phyloP scores from a whole-genome alignment of 2,888 invertebrate species.

The Epirrhoe alternata region DNA sequence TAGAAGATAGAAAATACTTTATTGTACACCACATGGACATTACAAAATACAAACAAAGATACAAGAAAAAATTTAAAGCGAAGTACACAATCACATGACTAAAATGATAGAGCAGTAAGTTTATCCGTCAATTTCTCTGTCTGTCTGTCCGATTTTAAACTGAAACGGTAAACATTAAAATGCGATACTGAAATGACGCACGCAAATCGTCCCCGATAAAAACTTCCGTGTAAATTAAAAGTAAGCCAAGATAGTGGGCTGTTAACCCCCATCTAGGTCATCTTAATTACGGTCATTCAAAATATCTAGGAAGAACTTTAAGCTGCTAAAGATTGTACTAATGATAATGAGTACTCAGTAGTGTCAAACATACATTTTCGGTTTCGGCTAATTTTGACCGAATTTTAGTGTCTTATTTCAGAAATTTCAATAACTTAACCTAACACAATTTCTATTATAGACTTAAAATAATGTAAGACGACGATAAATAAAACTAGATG shows the following conservation, averaged over 20 bases:
- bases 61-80: no score
- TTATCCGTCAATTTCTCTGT: background rate
- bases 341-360: background rate
- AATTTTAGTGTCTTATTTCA: background rate
- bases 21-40: no score
- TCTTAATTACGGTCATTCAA: constrained; percentile 13
- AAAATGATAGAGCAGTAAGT: background rate
- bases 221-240: constrained; percentile 46
- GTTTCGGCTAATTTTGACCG: background rate
- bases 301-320: constrained; percentile 25
- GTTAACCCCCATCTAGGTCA: constrained; percentile 41
- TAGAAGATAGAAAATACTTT: no score
- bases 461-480: no score
- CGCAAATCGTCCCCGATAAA: constrained; percentile 37
- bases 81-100: no score
- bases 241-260: constrained; percentile 40
- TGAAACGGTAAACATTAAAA: constrained; percentile 29
- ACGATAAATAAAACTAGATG: no score
- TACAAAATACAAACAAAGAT: no score
- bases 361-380: constrained; percentile 2
- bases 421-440: background rate
- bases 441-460: no score
- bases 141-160: constrained; percentile 1
- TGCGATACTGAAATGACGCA: constrained; percentile 31
- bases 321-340: constrained; percentile 10